Percentiles rank a stretch among this genome's conserved stretches.
Conservation (phyloP, 2,113 vertebrate genomes). For the Raja brachyura region DNA sequence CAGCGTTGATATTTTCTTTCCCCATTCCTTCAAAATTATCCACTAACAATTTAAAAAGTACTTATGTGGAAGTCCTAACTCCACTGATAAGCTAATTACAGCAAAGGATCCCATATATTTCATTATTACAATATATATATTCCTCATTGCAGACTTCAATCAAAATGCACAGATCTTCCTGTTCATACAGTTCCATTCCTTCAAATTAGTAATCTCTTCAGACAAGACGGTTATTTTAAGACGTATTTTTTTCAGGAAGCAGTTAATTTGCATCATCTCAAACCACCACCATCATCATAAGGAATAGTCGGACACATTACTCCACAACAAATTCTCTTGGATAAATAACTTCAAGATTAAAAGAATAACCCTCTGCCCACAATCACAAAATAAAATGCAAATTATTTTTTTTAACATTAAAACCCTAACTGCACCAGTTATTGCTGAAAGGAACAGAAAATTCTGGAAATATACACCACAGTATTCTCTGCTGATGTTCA, state of each 20-base stretch:
- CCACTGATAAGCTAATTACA: not conserved
- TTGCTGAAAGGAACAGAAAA: not conserved
- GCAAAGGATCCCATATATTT: not conserved
- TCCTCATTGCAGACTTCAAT: not conserved
- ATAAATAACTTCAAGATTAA: not conserved
- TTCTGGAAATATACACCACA: not conserved
- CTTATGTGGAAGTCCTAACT: not conserved
- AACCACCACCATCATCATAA: no score
- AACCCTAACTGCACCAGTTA: not conserved
- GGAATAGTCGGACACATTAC: not conserved
- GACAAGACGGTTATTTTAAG: not conserved
- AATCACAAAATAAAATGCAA: not conserved
- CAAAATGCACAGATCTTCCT: not conserved
- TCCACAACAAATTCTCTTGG: not conserved
- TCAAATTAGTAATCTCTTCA: not conserved
- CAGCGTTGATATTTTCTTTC: not conserved
- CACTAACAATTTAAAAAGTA: constrained; percentile 1
- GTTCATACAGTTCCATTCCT: not conserved
- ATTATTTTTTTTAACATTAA: not conserved
- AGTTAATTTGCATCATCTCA: not conserved
- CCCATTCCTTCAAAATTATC: not conserved
- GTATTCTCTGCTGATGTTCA: not conserved
- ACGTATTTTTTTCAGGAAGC: not conserved
- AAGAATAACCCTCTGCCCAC: not conserved
- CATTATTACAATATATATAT: not conserved